phyloP scores from a whole-genome alignment of 2,113 vertebrate genomes.

The Pachycephala philippinensis region DNA sequence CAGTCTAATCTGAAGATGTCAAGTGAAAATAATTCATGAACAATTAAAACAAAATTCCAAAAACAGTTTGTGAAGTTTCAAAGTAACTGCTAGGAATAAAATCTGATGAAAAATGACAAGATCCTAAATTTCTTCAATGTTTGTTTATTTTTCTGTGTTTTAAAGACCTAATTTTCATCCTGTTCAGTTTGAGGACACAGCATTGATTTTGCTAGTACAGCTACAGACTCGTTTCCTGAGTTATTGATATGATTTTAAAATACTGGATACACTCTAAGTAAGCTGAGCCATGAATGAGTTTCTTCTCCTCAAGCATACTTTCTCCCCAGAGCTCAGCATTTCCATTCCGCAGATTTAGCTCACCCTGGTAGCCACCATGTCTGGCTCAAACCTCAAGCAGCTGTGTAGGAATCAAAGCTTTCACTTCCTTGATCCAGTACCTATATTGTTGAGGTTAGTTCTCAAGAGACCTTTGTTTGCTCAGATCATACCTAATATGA shows the following conservation, averaged over 20 bases:
- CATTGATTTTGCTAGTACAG: background rate
- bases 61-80: background rate
- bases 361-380: background rate
- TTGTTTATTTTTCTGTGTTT: background rate
- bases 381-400: background rate
- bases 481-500: background rate
- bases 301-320: background rate
- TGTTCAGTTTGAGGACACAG: background rate
- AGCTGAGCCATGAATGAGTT: background rate
- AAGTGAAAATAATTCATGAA: background rate
- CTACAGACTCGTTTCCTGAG: background rate
- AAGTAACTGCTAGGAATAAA: background rate
- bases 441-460: background rate
- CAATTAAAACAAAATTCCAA: background rate
- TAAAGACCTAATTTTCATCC: background rate
- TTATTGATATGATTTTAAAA: slow-evolving; percentile 32
- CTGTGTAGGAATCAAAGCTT: background rate
- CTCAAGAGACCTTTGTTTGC: background rate
- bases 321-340: background rate
- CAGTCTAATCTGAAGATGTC: background rate
- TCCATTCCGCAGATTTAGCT: background rate
- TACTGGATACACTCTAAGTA: background rate
- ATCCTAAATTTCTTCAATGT: background rate
- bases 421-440: background rate
- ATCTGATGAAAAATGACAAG: background rate